Conservation (phyloP, 2,113 vertebrate genomes). For the Telmatochromis sp. region DNA sequence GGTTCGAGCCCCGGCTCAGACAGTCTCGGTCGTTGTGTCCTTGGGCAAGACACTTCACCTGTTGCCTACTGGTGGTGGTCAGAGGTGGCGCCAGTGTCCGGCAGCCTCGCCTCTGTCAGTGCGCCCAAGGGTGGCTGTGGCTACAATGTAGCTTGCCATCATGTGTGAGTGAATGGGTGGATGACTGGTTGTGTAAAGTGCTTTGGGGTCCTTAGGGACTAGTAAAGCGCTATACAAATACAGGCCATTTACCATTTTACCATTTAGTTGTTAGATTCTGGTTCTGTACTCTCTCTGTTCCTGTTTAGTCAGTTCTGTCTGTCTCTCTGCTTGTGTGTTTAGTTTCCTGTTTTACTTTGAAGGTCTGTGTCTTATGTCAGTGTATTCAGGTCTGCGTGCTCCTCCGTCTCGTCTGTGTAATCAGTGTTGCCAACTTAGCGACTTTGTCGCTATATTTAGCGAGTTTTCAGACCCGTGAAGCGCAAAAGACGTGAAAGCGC, state of each 20-base stretch:
- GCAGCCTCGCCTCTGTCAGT: background rate
- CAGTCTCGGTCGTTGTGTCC: too few relatives aligned
- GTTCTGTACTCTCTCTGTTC: background rate
- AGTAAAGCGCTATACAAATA: background rate
- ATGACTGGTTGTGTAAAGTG: background rate
- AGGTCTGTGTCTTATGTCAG: background rate
- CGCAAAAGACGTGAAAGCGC: too few relatives aligned
- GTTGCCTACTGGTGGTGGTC: accelerated
- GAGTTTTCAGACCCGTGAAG: too few relatives aligned
- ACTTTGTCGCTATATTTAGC: too few relatives aligned
- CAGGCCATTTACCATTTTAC: background rate
- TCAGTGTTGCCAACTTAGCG: background rate
- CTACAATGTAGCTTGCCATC: background rate
- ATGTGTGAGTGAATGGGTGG: background rate
- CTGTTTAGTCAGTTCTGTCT: background rate
- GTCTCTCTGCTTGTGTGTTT: background rate
- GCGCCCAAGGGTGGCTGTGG: background rate
- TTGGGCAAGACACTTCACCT: accelerated
- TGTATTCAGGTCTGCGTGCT: background rate
- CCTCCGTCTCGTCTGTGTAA: background rate
- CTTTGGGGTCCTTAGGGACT: background rate
- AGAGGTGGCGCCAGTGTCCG: background rate
- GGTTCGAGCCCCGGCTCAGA: too few relatives aligned
- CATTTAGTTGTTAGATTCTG: background rate
- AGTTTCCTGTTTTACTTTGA: background rate